Evolutionary conservation across 2,113 vertebrate genomes (phyloP).

Genomic region (Melanostigma gelatinosum): DNA sequence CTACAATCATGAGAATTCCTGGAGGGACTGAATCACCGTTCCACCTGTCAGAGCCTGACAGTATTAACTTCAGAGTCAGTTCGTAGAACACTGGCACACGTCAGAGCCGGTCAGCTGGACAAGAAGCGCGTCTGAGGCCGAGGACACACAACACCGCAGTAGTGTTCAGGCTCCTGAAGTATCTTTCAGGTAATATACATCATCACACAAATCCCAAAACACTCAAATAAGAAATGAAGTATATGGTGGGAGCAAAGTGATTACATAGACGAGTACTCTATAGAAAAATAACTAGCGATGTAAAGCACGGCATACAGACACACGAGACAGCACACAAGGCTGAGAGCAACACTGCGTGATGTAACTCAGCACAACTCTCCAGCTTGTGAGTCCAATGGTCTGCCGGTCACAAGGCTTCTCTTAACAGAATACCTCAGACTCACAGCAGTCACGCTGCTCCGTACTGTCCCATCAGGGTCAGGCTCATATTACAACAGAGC

Average conservation of each 20-base stretch:
- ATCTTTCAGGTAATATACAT: conserved; percentile 9
- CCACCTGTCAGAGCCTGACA: not conserved
- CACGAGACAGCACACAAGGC: conserved; percentile 44
- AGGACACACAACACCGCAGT: conserved; percentile 11
- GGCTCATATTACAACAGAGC: no score
- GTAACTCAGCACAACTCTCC: no score
- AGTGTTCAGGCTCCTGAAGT: conserved; percentile 5
- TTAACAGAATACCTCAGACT: no score
- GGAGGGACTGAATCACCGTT: conserved; percentile 17
- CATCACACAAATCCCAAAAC: conserved; percentile 73
- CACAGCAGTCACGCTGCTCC: no score
- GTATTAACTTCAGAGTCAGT: not conserved
- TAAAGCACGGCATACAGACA: conserved; percentile 73
- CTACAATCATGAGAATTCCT: not conserved
- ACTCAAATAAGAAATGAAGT: conserved; percentile 58
- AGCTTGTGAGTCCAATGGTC: no score
- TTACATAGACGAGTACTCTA: conserved; percentile 56
- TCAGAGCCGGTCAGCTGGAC: not conserved
- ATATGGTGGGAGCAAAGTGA: conserved; percentile 75
- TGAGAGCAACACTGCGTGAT: conserved; percentile 1
- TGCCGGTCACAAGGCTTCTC: no score
- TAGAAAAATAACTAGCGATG: conserved; percentile 69
- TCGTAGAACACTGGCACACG: not conserved
- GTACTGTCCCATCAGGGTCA: no score
- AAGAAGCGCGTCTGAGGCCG: no score